These are phyloP conservation scores for Synanthedon vespiformis DNA, from an alignment of 2,888 invertebrate species.

Conservation along the genomic window DNA sequence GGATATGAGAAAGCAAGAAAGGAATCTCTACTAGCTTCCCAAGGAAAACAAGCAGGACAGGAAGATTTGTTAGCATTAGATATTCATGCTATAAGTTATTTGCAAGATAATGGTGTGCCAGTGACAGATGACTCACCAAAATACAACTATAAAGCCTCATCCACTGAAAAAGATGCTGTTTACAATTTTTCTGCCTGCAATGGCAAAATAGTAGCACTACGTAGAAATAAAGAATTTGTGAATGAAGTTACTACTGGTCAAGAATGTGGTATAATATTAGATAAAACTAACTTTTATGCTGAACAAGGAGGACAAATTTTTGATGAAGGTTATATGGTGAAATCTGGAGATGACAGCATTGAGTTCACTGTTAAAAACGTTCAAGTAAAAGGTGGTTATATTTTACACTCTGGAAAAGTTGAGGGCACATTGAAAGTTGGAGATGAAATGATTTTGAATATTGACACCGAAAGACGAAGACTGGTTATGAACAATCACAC, in stretches of 20 bases:
- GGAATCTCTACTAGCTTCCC: slow-evolving; percentile 88
- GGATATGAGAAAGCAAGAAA: slow-evolving; percentile 94
- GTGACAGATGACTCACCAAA: slow-evolving; percentile 93
- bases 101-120: slow-evolving; percentile 81
- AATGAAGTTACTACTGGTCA: slow-evolving; percentile 84
- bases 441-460: slow-evolving; percentile 82
- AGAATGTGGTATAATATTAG: slow-evolving; percentile 91
- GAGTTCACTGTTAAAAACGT: slow-evolving; percentile 95
- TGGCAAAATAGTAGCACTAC: slow-evolving; percentile 85
- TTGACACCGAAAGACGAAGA: slow-evolving; percentile 87
- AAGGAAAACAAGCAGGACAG: slow-evolving; percentile 84
- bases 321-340: slow-evolving; percentile 93
- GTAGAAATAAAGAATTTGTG: slow-evolving; percentile 87
- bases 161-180: slow-evolving; percentile 74
- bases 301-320: slow-evolving; percentile 99
- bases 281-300: slow-evolving; percentile 96
- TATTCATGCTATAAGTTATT: slow-evolving; percentile 92
- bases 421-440: slow-evolving; percentile 88
- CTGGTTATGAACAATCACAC: slow-evolving; percentile 99
- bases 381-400: slow-evolving; percentile 95
- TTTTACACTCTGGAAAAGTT: slow-evolving; percentile 91
- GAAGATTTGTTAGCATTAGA: slow-evolving; percentile 91
- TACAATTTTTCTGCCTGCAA: slow-evolving; percentile 82
- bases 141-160: slow-evolving; percentile 83
- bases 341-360: slow-evolving; percentile 83